Conservation (phyloP, 2,797 vertebrate species). For the Anguilla marmorata region DNA sequence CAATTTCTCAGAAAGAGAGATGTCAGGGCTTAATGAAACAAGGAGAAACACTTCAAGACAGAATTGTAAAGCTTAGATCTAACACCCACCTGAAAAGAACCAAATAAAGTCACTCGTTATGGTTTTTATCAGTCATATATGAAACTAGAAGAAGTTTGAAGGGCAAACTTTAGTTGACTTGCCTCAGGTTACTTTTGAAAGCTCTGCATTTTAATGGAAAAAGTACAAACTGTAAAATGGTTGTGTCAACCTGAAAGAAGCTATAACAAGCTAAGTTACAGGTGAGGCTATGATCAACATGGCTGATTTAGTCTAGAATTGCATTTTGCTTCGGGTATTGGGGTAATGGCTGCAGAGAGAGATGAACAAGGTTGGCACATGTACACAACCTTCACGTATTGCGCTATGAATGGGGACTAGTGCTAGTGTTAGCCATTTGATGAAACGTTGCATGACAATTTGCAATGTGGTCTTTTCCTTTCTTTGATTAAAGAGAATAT, state of each 20-base stretch:
- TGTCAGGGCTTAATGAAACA: background rate
- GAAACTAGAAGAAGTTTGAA: background rate
- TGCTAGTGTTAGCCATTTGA: too few species aligned
- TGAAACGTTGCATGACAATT: too few species aligned
- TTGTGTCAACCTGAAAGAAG: background rate
- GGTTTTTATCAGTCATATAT: background rate
- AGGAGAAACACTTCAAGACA: background rate
- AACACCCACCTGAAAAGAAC: background rate
- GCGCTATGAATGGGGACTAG: background rate
- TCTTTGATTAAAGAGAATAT: too few species aligned
- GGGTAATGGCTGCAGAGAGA: background rate
- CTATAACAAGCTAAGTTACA: background rate
- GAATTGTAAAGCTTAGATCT: background rate
- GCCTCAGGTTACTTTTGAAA: background rate
- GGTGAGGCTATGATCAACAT: background rate
- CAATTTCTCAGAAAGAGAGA: background rate
- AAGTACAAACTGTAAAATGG: background rate
- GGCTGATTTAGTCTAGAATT: background rate
- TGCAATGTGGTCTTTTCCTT: too few species aligned
- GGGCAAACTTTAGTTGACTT: background rate
- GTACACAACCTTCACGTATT: background rate
- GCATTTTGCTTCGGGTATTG: background rate
- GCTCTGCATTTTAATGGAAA: background rate
- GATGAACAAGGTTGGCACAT: background rate
- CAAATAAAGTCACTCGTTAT: background rate